Evolutionary conservation across 2,888 invertebrate genomes (phyloP), one percentile per base, ranked within the genome.

Genomic region (Agrotis clavis): DNA sequence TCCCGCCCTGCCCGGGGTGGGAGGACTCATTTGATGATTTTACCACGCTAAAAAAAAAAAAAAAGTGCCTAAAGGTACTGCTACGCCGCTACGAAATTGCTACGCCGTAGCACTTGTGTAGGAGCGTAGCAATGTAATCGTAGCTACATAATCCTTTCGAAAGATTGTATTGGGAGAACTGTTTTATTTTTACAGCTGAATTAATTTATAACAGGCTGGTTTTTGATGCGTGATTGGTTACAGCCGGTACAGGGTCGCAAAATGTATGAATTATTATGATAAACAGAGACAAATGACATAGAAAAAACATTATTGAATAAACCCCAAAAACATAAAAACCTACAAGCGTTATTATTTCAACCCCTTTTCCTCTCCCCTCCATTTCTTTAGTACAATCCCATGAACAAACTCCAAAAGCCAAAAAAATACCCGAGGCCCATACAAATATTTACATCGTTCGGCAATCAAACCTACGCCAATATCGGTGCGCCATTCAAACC

Each of bases 401-500:
- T 7, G 18, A 45, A 14, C 50, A 60, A 25, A 25, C 11, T 4
- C 4, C 6, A 53, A 47, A 7, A 14, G 1, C 11, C 53, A 9
- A 66, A 47, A 25, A 30, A 6, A 18, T 5, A n/a, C 13, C 4
- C 47, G 1, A 18, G 16, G 3, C 9, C 61, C 1, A 5, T 16
- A 25, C 53, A 66, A 71, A 74, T 47, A 47, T 66, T 75, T n/a
- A 66, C 47, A 18, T 4, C 4, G 13, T 16, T 1, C 25, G 35
- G 35, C 48, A 48, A 48, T 54, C 41, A 48, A 41, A 19, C 7
- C 9, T n/a, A 21, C 18, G 14, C 18, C 45, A 51, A 50, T 51
- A 63, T 74, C 7, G 19, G 25, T 45, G 7, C 1, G 47, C 18
- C 18, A 75, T 75, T 66, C n/a, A 7, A 53, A 41, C 35, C 18